A percentile compares a stretch with the other conserved stretches of the same genome.
These are phyloP conservation scores for Thecophora atra DNA, from an alignment of 2,888 invertebrate species.

Conservation along the genomic window DNA sequence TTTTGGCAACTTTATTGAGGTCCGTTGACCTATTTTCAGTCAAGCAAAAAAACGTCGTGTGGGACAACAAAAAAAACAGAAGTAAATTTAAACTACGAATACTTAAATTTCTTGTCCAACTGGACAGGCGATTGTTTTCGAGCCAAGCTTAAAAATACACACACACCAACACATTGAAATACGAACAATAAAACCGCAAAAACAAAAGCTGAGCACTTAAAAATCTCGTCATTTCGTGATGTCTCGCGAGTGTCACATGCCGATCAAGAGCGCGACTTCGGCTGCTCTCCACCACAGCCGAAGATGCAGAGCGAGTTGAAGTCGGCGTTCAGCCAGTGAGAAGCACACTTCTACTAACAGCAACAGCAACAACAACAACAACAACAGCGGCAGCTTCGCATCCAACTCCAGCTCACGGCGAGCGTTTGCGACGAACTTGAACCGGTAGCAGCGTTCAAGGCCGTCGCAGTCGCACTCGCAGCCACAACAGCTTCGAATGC, in stretches of 20 bases:
- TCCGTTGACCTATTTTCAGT: constrained; percentile 61
- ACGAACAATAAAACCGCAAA: not conserved
- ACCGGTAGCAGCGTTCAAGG: constrained; percentile 54
- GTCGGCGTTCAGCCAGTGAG: not conserved
- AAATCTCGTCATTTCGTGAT: constrained; percentile 18
- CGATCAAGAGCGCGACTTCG: not conserved
- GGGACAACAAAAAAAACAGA: not conserved
- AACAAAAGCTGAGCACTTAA: constrained; percentile 24
- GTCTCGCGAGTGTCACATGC: constrained; percentile 24
- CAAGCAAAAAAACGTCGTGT: not conserved
- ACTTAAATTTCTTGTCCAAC: constrained; percentile 33
- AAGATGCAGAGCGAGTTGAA: not conserved
- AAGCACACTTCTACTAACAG: not conserved
- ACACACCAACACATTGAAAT: constrained; percentile 39
- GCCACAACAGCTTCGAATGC: not conserved
- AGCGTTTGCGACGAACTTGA: constrained; percentile 52
- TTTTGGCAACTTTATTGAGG: constrained; percentile 51
- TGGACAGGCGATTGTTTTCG: constrained; percentile 28
- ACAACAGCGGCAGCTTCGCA: not conserved
- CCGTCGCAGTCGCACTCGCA: constrained; percentile 34
- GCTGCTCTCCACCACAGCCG: constrained; percentile 13
- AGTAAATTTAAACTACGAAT: constrained; percentile 27
- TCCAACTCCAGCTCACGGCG: not conserved
- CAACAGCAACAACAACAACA: not conserved
- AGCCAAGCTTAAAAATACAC: constrained; percentile 32